phyloP scores from a whole-genome alignment of 2,888 invertebrate genomes.

The Dicyrtomina minuta region DNA sequence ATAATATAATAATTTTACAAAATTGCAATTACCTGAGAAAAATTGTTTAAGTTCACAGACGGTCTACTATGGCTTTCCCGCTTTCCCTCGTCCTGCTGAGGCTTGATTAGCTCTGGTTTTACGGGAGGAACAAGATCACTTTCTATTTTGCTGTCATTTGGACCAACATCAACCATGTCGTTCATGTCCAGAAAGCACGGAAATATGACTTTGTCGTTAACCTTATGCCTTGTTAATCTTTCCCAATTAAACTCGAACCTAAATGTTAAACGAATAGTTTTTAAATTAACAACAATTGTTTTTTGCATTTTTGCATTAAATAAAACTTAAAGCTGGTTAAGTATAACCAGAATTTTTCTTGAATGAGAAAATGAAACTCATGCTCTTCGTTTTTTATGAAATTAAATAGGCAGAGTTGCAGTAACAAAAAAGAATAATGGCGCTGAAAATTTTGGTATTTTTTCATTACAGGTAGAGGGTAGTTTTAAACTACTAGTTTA shows the following conservation, averaged over 20 bases:
- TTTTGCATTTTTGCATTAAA: too few relatives aligned
- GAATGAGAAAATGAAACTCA: too few relatives aligned
- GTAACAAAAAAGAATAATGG: too few relatives aligned
- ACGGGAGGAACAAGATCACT: constrained; percentile 27
- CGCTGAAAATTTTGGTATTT: too few relatives aligned
- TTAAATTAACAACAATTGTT: too few relatives aligned
- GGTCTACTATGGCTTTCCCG: constrained; percentile 43
- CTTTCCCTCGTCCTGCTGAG: constrained; percentile 19
- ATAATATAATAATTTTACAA: too few relatives aligned
- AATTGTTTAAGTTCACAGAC: constrained; percentile 26
- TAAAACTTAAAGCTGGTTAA: too few relatives aligned
- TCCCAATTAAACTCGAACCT: constrained; percentile 81
- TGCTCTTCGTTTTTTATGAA: constrained; percentile 64
- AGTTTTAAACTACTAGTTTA: too few relatives aligned
- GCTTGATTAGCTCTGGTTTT: constrained; percentile 23
- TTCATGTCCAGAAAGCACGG: constrained; percentile 78
- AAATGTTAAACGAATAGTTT: too few relatives aligned
- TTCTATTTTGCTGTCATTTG: background rate
- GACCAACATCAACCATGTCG: constrained; percentile 63
- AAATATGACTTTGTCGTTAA: constrained; percentile 83
- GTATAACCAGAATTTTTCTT: too few relatives aligned
- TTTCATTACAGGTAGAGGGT: too few relatives aligned
- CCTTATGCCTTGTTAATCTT: constrained; percentile 79
- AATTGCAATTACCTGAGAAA: background rate
- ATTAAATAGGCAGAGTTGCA: too few relatives aligned